Evolutionary conservation across 1,140 invertebrate species (phyloP), one percentile per base, ranked within the genome.

Genomic region (Eriocheir sinensis): DNA sequence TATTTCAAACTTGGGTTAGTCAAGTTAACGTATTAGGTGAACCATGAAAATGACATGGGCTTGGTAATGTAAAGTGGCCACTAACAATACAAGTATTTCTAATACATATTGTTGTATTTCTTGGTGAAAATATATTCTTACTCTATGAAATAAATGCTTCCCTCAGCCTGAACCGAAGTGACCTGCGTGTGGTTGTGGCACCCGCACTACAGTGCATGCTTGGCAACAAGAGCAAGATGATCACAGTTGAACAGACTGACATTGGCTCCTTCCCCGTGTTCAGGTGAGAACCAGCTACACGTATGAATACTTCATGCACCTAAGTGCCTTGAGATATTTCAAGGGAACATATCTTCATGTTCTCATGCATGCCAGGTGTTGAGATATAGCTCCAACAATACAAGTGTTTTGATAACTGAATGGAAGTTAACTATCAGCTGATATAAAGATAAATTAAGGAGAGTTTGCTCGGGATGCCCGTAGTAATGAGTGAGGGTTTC

Each of bases 121-220:
- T n/a, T n/a, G n/a, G n/a, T 81, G 9, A 81, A 6, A 6, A 0
- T 12, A 81, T 6, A 81, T 81, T 34, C 8, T 81, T 81, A 12
- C n/a, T 21, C 34, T 2, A 2, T 81, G 2, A 8, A n/a, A n/a
- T n/a, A n/a, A n/a, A n/a, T n/a, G n/a, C n/a, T 95, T 83, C 93
- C 93, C 27, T 92, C 81, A 95, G 94, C 44, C 48, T 93, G 17
- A 95, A 92, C 30, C 91, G 92, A 0, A 30, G 40, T 36, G 98
- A 98, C 89, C 96, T 98, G 83, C 97, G 97, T 95, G 98, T 98
- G 0, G 98, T 97, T 38, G 97, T 98, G 0, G 97, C 97, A 89
- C 97, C 97, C 83, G 97, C 97, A 80, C 97, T 98, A 93, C 97
- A 97, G 72, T 98, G 98, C 96, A 98, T 98, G 97, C 96, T 98